These are phyloP conservation scores for Cheilosia impressa DNA, from an alignment of 2,888 invertebrate species.

Conservation along the genomic window DNA sequence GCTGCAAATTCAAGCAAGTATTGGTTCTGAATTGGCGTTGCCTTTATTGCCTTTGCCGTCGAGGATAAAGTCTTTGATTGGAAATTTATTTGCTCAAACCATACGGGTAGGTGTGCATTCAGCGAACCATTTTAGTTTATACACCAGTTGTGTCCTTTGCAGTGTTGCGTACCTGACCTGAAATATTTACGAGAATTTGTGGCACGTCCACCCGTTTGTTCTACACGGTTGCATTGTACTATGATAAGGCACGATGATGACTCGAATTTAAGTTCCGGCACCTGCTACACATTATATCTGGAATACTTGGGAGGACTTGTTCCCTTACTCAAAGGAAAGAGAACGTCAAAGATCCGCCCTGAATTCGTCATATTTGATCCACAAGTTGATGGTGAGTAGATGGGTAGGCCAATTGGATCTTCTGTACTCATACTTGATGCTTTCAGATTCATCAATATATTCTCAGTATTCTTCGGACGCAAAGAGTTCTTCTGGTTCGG, in stretches of 20 bases:
- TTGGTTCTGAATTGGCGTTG: slow-evolving; percentile 90
- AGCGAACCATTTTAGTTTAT: no score
- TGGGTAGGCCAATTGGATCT: not conserved
- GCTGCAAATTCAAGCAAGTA: slow-evolving; percentile 90
- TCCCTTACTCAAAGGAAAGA: slow-evolving; percentile 96
- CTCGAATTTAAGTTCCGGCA: slow-evolving; percentile 87
- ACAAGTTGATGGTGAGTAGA: slow-evolving; percentile 88
- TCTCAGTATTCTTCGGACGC: slow-evolving; percentile 84
- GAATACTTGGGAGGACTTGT: slow-evolving; percentile 98
- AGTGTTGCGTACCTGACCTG: slow-evolving; percentile 97
- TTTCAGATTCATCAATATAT: slow-evolving; percentile 79
- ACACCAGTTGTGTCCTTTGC: not conserved
- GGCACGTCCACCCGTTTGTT: slow-evolving; percentile 93
- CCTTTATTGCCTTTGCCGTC: slow-evolving; percentile 93
- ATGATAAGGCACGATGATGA: slow-evolving; percentile 97
- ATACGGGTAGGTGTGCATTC: slow-evolving; percentile 88
- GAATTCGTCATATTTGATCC: slow-evolving; percentile 99
- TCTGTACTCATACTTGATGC: slow-evolving; percentile 39
- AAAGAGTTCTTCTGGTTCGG: slow-evolving; percentile 84
- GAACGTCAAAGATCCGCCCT: slow-evolving; percentile 98
- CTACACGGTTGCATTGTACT: slow-evolving; percentile 97
- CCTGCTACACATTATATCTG: slow-evolving; percentile 94
- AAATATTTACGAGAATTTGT: slow-evolving; percentile 96
- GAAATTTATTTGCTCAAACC: slow-evolving; percentile 95
- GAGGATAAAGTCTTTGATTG: slow-evolving; percentile 92